Conservation (phyloP, 2,113 vertebrate species). For the Chloebia gouldiae region DNA sequence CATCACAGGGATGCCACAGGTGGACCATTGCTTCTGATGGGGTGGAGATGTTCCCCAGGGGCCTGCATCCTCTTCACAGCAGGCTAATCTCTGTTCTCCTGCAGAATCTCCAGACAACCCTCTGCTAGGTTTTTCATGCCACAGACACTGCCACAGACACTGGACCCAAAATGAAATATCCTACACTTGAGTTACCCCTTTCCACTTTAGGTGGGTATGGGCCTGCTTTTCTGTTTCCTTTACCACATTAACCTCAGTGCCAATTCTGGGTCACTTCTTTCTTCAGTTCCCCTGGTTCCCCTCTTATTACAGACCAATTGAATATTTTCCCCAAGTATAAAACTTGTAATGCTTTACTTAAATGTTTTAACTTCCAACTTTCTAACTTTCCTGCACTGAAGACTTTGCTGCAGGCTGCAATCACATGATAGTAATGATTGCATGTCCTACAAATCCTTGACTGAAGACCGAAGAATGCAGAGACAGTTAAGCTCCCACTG, state of each 20-base stretch:
- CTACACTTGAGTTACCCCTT: neutral
- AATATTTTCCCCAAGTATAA: neutral
- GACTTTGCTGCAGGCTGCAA: neutral
- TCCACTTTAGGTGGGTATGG: neutral
- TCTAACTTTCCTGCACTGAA: neutral
- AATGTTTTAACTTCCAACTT: neutral
- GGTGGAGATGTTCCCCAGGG: neutral
- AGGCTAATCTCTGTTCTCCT: neutral
- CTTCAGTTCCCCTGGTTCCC: neutral
- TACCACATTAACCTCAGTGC: neutral
- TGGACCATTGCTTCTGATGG: fast-evolving
- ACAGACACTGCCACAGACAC: neutral
- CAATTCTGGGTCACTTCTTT: neutral
- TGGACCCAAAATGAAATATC: neutral
- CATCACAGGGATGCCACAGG: neutral
- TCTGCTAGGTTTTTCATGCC: neutral
- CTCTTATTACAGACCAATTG: neutral
- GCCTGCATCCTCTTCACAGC: neutral
- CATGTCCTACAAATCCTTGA: neutral
- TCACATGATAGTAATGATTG: neutral
- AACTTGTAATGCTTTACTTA: neutral
- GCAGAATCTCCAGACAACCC: neutral
- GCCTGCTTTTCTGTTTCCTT: neutral
- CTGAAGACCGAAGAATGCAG: neutral
- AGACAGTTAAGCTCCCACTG: neutral